Conservation (phyloP, 1,140 invertebrate genomes). For the Drosophila auraria region DNA sequence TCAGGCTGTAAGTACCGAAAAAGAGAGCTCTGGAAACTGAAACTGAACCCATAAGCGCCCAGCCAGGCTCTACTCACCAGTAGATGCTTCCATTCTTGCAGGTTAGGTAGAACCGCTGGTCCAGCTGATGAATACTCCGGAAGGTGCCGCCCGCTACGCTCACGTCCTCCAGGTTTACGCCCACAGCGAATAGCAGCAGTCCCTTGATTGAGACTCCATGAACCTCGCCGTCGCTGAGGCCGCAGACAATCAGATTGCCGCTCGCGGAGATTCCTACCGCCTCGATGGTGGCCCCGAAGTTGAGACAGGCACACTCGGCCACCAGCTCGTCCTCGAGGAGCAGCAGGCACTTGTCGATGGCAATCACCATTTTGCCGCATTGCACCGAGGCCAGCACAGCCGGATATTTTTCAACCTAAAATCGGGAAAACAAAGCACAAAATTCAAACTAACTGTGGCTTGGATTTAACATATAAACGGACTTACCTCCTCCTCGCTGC, state of each 20-base stretch:
- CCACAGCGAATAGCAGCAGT: slow-evolving; percentile 67
- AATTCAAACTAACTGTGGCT: slow-evolving; percentile 10
- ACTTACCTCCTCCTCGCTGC: slow-evolving; percentile 65
- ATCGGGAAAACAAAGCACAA: not conserved
- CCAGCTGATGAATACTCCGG: slow-evolving; percentile 63
- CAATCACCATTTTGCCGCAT: slow-evolving; percentile 75
- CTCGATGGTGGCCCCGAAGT: slow-evolving; percentile 73
- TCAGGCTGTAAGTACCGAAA: slow-evolving; percentile 41
- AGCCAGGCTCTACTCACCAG: slow-evolving; percentile 35
- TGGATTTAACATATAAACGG: not conserved
- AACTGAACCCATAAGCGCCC: not conserved
- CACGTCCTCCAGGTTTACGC: slow-evolving; percentile 70
- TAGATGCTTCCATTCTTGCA: slow-evolving; percentile 81
- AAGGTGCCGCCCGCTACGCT: slow-evolving; percentile 57
- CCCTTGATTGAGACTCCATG: slow-evolving; percentile 81
- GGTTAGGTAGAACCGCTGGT: slow-evolving; percentile 61
- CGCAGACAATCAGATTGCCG: slow-evolving; percentile 79
- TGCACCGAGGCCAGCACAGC: slow-evolving; percentile 65
- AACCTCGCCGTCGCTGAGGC: slow-evolving; percentile 75
- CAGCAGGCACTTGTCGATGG: slow-evolving; percentile 77
- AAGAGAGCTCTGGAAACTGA: not conserved
- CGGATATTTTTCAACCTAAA: slow-evolving; percentile 67
- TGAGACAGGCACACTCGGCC: slow-evolving; percentile 72
- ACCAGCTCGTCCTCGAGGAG: slow-evolving; percentile 77
- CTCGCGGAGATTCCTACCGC: slow-evolving; percentile 66